Percentiles rank a stretch among this genome's conserved stretches.
Conservation (phyloP, 53 echinoderm and acorn worm genomes). For the Patiria pectinifera region DNA sequence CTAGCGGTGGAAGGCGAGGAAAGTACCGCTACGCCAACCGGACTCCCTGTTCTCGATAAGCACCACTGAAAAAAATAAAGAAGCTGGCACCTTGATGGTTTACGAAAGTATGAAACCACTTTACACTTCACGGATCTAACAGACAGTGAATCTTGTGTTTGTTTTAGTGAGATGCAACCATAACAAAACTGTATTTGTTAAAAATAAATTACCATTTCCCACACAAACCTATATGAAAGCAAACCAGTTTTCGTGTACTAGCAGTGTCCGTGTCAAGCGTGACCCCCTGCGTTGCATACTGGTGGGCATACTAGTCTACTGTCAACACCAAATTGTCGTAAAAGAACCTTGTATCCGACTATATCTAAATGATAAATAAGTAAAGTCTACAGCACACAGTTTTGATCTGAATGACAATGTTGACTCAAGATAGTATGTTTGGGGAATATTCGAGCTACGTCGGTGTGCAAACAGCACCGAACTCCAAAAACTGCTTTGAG, state of each 20-base stretch:
- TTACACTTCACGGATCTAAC: no score
- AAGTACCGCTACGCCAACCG: no score
- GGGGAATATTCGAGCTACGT: neutral
- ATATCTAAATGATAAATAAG: constrained; percentile 56
- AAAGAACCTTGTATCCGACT: constrained; percentile 45
- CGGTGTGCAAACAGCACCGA: neutral
- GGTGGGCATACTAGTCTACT: neutral
- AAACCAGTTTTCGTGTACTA: neutral
- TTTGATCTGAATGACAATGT: constrained; percentile 49
- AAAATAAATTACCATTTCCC: no score
- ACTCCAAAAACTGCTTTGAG: neutral
- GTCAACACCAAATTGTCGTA: constrained; percentile 57
- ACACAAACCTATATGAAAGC: neutral
- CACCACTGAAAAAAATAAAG: no score
- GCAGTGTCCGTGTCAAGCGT: neutral
- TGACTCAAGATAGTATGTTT: constrained; percentile 42
- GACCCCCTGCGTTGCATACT: neutral
- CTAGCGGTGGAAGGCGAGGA: no score
- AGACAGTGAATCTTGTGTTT: no score
- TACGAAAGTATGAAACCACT: no score
- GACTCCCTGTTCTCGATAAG: no score
- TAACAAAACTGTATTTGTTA: no score
- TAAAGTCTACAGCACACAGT: constrained; percentile 41
- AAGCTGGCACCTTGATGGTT: no score
- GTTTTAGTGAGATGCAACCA: no score